A percentile compares a stretch with the other conserved stretches of the same genome.
phyloP scores from a whole-genome alignment of 2,113 vertebrate genomes.

The Atractosteus spatula region DNA sequence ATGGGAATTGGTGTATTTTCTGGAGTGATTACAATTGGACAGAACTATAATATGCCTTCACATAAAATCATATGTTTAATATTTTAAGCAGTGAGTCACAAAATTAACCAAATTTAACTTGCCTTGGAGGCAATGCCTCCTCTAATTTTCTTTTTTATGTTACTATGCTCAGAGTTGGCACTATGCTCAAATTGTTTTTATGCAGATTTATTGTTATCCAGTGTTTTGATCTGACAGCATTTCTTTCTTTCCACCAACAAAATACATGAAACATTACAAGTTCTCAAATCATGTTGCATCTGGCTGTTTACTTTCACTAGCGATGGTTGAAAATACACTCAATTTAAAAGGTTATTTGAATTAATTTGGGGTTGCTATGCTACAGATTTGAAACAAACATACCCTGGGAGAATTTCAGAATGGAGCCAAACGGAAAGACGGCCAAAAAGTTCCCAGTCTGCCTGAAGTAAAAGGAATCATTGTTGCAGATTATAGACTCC shows the following conservation, averaged over 20 bases:
- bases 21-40: too few species aligned
- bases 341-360: slow-evolving; percentile 5
- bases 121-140: too few species aligned
- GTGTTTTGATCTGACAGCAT: too few species aligned
- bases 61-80: too few species aligned
- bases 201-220: too few species aligned
- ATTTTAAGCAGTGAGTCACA: too few species aligned
- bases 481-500: slow-evolving; percentile 9
- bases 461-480: background rate
- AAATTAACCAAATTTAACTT: too few species aligned
- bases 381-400: slow-evolving; percentile 2
- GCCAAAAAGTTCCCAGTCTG: slow-evolving; percentile 5
- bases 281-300: background rate
- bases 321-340: background rate
- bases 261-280: slow-evolving; percentile 1
- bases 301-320: slow-evolving; percentile 1
- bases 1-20: too few species aligned
- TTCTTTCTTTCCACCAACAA: background rate
- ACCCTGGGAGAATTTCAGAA: slow-evolving; percentile 1
- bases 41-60: too few species aligned
- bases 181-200: too few species aligned
- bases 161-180: too few species aligned
- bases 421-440: background rate
- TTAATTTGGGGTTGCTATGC: slow-evolving; percentile 2
- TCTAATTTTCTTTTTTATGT: too few species aligned